Evolutionary conservation across 1,140 invertebrate species (phyloP), one percentile per base, ranked within the genome.

Genomic region (Drosophila bocki): DNA sequence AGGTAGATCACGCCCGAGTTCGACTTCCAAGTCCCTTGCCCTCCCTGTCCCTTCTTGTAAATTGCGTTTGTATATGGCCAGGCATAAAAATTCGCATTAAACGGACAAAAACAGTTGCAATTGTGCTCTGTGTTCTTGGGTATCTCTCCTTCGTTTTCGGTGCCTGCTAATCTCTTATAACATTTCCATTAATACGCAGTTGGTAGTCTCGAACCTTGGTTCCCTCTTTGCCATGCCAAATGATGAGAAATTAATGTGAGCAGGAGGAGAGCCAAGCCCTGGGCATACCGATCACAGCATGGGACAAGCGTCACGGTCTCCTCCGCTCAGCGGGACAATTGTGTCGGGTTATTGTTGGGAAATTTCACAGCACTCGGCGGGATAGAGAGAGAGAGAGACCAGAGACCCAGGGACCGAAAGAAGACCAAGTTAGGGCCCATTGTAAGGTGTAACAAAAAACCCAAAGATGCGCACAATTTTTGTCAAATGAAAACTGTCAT

Each of bases 171-270:
- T 90, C 85, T 85, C 68, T 75, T 90, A 75, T 90, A 90, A 90
- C 85, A 84, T 82, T 81, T 90, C 78, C 85, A 90, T 90, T 90
- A 90, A 90, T 90, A 85, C 85, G 68, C 85, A 85, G 85, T 78
- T 77, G 83, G 83, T 79, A 82, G 85, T 81, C 78, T 59, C 57
- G 39, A 7, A 26, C 35, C 51, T 13, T 3, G 33, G 33, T 74
- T 48, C 57, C n/a, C 60, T 4, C 17, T n/a, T 22, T 50, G 29
- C 77, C 76, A 65, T 77, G 75, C 74, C 77, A 75, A 90, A 90
- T 90, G 85, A 90, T 90, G 85, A 90, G 85, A 90, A 90, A 90
- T 90, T 90, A 90, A 90, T 90, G 85, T 85, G 86, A 77, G 78
- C 84, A 88, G 48, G 39, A 88, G 48, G 44, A 77, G 45, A 54